These are phyloP conservation scores for Macrobrachium rosenbergii DNA, from an alignment of 1,140 invertebrate genomes.

Conservation along the genomic window DNA sequence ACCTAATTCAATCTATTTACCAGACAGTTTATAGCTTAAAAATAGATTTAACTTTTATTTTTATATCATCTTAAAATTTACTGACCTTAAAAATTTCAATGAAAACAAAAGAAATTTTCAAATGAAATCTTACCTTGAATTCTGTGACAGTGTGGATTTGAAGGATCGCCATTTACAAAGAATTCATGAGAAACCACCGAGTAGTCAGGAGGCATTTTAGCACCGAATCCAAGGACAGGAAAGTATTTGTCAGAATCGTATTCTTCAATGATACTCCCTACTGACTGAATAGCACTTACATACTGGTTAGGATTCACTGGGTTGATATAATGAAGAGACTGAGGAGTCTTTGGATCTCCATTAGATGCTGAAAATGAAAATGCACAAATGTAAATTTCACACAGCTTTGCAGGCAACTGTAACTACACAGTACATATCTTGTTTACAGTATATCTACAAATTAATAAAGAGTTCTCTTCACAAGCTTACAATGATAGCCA, in stretches of 20 bases:
- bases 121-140: constrained; percentile 68
- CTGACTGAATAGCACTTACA: constrained; percentile 75
- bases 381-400: too few relatives aligned
- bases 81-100: too few relatives aligned
- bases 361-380: constrained; percentile 75
- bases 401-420: too few relatives aligned
- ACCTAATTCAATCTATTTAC: too few relatives aligned
- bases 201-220: constrained; percentile 72
- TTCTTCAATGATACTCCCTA: constrained; percentile 79
- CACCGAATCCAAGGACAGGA: constrained; percentile 76
- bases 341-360: constrained; percentile 74
- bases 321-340: constrained; percentile 76
- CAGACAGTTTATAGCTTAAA: too few relatives aligned
- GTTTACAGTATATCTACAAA: neutral
- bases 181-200: constrained; percentile 75
- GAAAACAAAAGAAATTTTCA: too few relatives aligned
- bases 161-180: constrained; percentile 74
- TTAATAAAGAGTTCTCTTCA: neutral
- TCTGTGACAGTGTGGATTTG: constrained; percentile 74
- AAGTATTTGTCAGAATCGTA: constrained; percentile 76
- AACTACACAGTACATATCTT: neutral
- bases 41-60: too few relatives aligned
- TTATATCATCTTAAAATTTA: too few relatives aligned
- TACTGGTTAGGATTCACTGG: constrained; percentile 73
- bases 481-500: neutral